Conservation (phyloP, 2,888 invertebrate genomes). For the Latrodectus elegans region DNA sequence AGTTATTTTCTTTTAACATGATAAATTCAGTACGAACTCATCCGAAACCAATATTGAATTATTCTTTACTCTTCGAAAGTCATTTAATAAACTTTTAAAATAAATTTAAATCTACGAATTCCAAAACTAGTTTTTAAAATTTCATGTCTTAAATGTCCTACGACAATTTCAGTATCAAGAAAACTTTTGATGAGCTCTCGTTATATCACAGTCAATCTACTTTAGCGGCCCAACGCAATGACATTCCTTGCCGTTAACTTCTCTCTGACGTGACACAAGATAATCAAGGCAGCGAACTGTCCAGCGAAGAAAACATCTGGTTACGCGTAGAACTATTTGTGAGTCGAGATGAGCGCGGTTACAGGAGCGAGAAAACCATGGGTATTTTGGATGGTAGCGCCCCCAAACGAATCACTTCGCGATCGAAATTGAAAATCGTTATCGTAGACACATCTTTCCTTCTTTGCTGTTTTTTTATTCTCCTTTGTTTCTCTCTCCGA, state of each 20-base stretch:
- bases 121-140: too few relatives aligned
- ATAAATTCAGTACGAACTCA: too few relatives aligned
- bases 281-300: slow-evolving; percentile 44
- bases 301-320: slow-evolving; percentile 44
- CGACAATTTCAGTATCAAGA: too few relatives aligned
- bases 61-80: too few relatives aligned
- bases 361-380: slow-evolving; percentile 28
- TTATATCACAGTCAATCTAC: too few relatives aligned
- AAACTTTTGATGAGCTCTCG: too few relatives aligned
- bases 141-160: too few relatives aligned
- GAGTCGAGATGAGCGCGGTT: slow-evolving; percentile 26
- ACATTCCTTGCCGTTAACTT: slow-evolving; percentile 17
- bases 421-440: slow-evolving; percentile 64
- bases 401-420: slow-evolving; percentile 39
- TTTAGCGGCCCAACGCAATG: background rate
- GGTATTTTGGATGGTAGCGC: slow-evolving; percentile 56
- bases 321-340: slow-evolving; percentile 43
- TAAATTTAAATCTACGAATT: too few relatives aligned
- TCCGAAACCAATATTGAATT: too few relatives aligned
- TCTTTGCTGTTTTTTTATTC: slow-evolving; percentile 8
- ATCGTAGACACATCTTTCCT: slow-evolving; percentile 34
- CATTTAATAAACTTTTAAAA: too few relatives aligned
- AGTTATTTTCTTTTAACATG: too few relatives aligned
- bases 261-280: slow-evolving; percentile 37
- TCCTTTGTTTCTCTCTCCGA: background rate